phyloP scores from a whole-genome alignment of 2,113 vertebrate genomes.

The Lutjanus erythropterus region DNA sequence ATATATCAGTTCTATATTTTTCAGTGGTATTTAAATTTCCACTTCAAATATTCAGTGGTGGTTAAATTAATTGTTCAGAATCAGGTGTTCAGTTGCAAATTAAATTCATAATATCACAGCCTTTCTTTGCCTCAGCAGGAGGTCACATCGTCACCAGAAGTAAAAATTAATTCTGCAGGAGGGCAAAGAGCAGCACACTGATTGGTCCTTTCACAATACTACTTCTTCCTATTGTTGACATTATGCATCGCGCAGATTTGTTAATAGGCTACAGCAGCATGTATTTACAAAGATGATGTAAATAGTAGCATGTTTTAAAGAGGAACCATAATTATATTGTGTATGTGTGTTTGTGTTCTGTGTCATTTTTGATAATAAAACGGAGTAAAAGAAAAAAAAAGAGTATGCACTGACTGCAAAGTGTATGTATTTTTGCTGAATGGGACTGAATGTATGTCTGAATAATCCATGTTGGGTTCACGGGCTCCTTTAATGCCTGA shows the following conservation, averaged over 20 bases:
- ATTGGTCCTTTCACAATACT: conserved; percentile 68
- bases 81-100: not conserved
- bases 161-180: conserved; percentile 15
- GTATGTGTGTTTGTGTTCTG: conserved; percentile 84
- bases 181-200: conserved; percentile 44
- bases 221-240: conserved; percentile 73
- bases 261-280: conserved; percentile 90
- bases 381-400: conserved; percentile 64
- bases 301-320: conserved; percentile 91
- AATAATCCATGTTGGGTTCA: conserved; percentile 45
- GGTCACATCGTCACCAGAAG: not conserved
- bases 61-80: not conserved
- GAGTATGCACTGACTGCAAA: conserved; percentile 80
- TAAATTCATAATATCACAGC: not conserved
- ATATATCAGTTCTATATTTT: not conserved
- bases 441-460: conserved; percentile 72
- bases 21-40: not conserved
- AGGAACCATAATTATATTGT: conserved; percentile 83
- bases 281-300: conserved; percentile 86
- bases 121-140: conserved; percentile 5
- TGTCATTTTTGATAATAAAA: conserved; percentile 87
- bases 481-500: conserved; percentile 45
- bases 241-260: conserved; percentile 77
- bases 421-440: conserved; percentile 80
- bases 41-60: rapidly evolving